phyloP scores from a whole-genome alignment of 2,888 invertebrate genomes.

The Drosophila gaucha region DNA sequence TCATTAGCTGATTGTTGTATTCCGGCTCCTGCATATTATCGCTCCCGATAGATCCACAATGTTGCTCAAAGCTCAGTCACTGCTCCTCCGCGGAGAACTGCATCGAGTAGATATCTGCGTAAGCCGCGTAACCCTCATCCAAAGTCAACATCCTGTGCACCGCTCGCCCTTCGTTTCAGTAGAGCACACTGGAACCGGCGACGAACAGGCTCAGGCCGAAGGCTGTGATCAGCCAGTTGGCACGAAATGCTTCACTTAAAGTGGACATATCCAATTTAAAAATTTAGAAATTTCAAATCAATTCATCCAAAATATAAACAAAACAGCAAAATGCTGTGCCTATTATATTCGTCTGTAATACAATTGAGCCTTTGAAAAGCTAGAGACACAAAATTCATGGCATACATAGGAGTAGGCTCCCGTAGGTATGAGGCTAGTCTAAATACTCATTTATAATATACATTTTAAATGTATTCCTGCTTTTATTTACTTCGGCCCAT shows the following conservation, averaged over 20 bases:
- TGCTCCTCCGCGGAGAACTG: conserved; percentile 88
- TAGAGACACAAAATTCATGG: no score
- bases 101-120: conserved; percentile 86
- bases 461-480: not conserved
- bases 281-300: no score
- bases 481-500: not conserved
- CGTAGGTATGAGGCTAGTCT: no score
- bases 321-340: conserved; percentile 30
- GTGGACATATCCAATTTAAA: conserved; percentile 54
- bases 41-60: conserved; percentile 92
- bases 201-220: conserved; percentile 89
- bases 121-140: conserved; percentile 92
- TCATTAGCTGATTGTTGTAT: conserved; percentile 93
- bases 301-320: conserved; percentile 18
- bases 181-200: conserved; percentile 89
- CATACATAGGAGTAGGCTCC: not conserved
- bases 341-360: not conserved
- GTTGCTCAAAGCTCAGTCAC: conserved; percentile 89
- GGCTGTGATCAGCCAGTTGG: conserved; percentile 89
- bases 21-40: conserved; percentile 91
- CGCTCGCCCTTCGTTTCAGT: conserved; percentile 95
- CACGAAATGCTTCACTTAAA: conserved; percentile 78
- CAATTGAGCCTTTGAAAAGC: not conserved
- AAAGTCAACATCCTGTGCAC: conserved; percentile 92
- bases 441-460: no score